These are phyloP conservation scores for Drosophila chauvacae DNA, from an alignment of 1,140 invertebrate species.

Conservation along the genomic window DNA sequence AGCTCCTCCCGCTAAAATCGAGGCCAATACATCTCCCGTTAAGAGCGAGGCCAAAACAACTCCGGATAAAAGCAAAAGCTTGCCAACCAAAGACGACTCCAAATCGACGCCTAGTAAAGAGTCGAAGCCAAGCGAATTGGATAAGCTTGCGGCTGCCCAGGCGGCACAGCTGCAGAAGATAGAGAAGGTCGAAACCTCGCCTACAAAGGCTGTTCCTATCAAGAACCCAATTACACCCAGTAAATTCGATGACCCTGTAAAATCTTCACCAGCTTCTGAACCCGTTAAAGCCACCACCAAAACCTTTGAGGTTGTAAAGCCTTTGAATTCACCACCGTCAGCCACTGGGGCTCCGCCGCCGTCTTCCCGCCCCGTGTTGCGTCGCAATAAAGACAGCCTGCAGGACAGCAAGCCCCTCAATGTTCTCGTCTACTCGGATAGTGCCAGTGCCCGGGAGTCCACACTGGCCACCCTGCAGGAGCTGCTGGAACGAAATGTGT, in stretches of 20 bases:
- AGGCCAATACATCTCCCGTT: not conserved
- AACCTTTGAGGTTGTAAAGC: slow-evolving; percentile 52
- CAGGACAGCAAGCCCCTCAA: slow-evolving; percentile 89
- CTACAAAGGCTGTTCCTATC: not conserved
- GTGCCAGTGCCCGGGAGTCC: slow-evolving; percentile 89
- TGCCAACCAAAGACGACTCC: slow-evolving; percentile 29
- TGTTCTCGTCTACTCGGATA: slow-evolving; percentile 93
- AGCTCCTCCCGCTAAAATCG: slow-evolving; percentile 1
- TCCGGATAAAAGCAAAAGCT: slow-evolving; percentile 10
- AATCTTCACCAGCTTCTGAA: not conserved
- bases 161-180: slow-evolving; percentile 11
- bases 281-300: slow-evolving; percentile 32
- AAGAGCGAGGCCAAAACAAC: slow-evolving; percentile 3
- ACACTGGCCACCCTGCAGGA: slow-evolving; percentile 88
- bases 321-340: slow-evolving; percentile 31
- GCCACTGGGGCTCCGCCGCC: slow-evolving; percentile 19
- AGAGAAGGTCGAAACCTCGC: slow-evolving; percentile 1
- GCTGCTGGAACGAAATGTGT: slow-evolving; percentile 90
- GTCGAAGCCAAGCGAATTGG: slow-evolving; percentile 48
- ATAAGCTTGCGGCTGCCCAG: slow-evolving; percentile 49
- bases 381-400: slow-evolving; percentile 64
- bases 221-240: not conserved
- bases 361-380: slow-evolving; percentile 55
- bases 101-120: too few species aligned
- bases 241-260: not conserved